Conservation (phyloP, 2,888 invertebrate genomes). For the Hirtodrosophila histrioides region DNA sequence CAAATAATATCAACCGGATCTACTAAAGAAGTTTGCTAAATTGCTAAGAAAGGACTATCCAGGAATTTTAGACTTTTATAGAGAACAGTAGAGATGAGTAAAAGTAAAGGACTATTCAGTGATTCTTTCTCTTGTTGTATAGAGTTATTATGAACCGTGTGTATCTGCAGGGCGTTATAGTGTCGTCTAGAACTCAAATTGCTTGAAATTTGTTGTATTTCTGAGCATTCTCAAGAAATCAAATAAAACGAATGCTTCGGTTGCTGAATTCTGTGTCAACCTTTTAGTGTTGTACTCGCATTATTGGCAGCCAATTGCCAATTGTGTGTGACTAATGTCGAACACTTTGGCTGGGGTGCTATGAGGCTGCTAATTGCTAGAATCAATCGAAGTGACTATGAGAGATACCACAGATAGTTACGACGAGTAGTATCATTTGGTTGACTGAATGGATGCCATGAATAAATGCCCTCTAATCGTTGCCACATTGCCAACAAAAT, state of each 20-base stretch:
- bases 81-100: too few species aligned
- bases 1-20: too few species aligned
- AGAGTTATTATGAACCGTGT: too few species aligned
- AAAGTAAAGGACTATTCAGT: too few species aligned
- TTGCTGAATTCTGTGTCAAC: conserved; percentile 23
- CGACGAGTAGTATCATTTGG: not conserved
- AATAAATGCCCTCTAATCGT: conserved; percentile 13
- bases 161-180: conserved; percentile 7
- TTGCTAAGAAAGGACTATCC: too few species aligned
- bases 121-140: too few species aligned
- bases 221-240: conserved; percentile 25
- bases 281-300: conserved; percentile 12
- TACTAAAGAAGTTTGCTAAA: too few species aligned
- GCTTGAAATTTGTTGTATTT: not conserved
- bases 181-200: not conserved
- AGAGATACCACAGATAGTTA: not conserved
- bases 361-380: conserved; percentile 65
- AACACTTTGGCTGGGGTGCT: conserved; percentile 25
- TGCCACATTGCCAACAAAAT: conserved; percentile 28
- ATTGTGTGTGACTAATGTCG: conserved; percentile 64
- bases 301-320: conserved; percentile 57
- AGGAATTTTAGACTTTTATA: too few species aligned
- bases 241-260: conserved; percentile 40
- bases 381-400: conserved; percentile 42
- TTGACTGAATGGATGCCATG: conserved; percentile 6